A percentile compares a stretch with the other conserved stretches of the same genome.
Evolutionary conservation across 2,113 vertebrate species (phyloP).

Genomic region (Gnathonemus longibarbis): DNA sequence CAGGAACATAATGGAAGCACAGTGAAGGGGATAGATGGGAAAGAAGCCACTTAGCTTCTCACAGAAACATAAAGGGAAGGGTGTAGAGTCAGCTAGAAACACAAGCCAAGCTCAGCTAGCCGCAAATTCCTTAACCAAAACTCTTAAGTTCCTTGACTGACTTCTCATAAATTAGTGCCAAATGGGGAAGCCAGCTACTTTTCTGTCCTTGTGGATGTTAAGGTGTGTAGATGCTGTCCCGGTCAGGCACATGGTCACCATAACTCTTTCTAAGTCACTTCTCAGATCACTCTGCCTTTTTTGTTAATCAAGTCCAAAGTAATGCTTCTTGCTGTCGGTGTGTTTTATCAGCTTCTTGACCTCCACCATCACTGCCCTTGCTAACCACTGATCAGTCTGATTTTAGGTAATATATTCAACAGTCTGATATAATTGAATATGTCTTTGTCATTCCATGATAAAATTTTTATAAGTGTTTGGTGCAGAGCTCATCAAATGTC

Average conservation of each 20-base stretch:
- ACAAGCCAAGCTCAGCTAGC: not conserved
- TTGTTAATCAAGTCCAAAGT: not conserved
- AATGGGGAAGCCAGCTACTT: not conserved
- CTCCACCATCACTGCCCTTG: not conserved
- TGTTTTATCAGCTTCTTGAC: not conserved
- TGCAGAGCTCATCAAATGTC: not conserved
- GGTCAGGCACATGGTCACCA: not conserved
- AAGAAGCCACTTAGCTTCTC: not conserved
- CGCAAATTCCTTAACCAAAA: not conserved
- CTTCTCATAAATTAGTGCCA: not conserved
- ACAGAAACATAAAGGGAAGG: not conserved
- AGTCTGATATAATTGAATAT: not conserved
- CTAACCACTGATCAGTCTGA: not conserved
- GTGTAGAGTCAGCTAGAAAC: not conserved
- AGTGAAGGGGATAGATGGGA: not conserved
- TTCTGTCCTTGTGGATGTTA: not conserved
- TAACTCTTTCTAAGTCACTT: not conserved
- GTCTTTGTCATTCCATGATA: not conserved
- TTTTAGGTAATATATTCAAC: not conserved
- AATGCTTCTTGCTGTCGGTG: not conserved
- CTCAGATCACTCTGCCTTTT: not conserved
- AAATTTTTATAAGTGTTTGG: not conserved
- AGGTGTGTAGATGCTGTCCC: not conserved
- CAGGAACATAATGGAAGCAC: not conserved
- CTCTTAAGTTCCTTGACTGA: not conserved